Evolutionary conservation across 2,113 vertebrate genomes (phyloP).

Genomic region (Oryzias celebensis): DNA sequence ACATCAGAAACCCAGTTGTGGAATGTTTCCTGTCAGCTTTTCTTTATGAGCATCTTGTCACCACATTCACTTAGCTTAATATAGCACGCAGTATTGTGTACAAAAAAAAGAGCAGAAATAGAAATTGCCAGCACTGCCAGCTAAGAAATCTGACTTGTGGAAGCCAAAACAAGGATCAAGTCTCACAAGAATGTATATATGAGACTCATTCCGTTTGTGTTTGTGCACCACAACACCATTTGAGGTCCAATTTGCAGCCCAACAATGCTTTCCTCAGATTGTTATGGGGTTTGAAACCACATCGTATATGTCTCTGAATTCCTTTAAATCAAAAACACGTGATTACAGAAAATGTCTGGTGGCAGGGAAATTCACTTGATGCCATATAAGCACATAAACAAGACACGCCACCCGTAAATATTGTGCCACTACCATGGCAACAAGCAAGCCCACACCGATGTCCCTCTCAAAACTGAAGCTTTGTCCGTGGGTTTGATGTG

Average conservation of each 20-base stretch:
- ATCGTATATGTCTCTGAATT: conserved; percentile 33
- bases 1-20: conserved; percentile 59
- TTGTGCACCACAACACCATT: background rate
- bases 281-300: conserved; percentile 17
- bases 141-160: conserved; percentile 36
- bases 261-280: conserved; percentile 28
- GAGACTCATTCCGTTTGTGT: conserved; percentile 3
- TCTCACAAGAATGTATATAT: conserved; percentile 12
- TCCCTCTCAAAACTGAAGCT: conserved; percentile 15
- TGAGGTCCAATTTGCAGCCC: conserved; percentile 17
- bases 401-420: conserved; percentile 52
- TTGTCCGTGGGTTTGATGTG: conserved; percentile 5
- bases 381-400: conserved; percentile 51
- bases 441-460: conserved; percentile 53
- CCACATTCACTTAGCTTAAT: conserved; percentile 61
- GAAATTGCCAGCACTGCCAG: conserved; percentile 39
- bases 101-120: conserved; percentile 67
- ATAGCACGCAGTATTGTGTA: conserved; percentile 62
- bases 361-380: conserved; percentile 36
- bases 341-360: conserved; percentile 36
- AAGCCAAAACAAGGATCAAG: conserved; percentile 45
- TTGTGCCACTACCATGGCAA: conserved; percentile 51
- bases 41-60: conserved; percentile 59
- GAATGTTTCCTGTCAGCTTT: conserved; percentile 60
- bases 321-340: conserved; percentile 62